Evolutionary conservation across 2,888 invertebrate genomes (phyloP), one percentile per base, ranked within the genome.

Genomic region (Herminia tarsipennalis): DNA sequence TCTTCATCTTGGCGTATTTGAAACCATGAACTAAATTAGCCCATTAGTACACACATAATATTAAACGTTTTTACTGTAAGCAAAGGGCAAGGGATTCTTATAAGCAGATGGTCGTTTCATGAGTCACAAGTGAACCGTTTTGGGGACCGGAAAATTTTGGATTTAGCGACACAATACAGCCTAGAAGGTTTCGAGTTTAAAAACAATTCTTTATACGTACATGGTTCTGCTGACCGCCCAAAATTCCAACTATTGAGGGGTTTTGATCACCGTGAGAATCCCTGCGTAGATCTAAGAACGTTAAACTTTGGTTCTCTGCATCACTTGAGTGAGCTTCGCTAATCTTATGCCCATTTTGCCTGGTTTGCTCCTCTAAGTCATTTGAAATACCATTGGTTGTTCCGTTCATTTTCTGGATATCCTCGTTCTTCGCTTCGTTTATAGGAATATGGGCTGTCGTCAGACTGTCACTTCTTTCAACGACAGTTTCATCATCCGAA

Each of bases 151-250:
- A 66, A 51, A 44, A 38, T 40, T 43, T 51, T 41, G 33, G 39
- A 46, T 55, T 49, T 22, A 50, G 42, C 38, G 50, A 53, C 51
- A 56, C 51, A 56, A 39, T 34, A 33, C 22, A 45, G 41, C 46
- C 53, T 55, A 51, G 42, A 56, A 47, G 48, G 50, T 54, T 41
- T 49, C 52, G 38, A 40, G 25, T 36, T 28, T 22, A 42, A 16
- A 44, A 44, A 51, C 36, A 33, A 36, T 30, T n/a, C n/a, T n/a
- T n/a, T 12, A 60, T 81, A 88, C 92, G 52, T 91, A 93, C 93
- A 81, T 92, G 85, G 67, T 83, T 87, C 40, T 92, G 91, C 66
- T 91, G 92, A 56, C 87, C 91, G 44, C 92, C 92, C 22, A 93
- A 82, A 65, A 92, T 92, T 43, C 92, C 92, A 35, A 93, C 88